Conservation (phyloP, 2,797 vertebrate species). For the Danionella dracula region DNA sequence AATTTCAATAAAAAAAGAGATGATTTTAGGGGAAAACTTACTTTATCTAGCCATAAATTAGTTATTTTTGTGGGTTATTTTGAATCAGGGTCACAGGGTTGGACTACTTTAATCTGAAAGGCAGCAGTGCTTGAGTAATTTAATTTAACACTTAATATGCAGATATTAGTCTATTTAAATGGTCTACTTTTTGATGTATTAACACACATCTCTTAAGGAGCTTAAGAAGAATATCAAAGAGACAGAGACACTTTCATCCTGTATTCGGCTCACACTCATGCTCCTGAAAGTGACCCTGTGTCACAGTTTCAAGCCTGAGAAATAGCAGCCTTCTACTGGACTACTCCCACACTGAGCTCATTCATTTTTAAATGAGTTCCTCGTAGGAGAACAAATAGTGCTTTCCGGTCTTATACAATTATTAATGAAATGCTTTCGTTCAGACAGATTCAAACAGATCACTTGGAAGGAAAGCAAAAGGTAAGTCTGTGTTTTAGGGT, state of each 20-base stretch:
- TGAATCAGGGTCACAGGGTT: too few species aligned
- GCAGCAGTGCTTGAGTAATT: too few species aligned
- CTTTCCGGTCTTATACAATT: slow-evolving; percentile 3
- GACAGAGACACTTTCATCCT: slow-evolving; percentile 10
- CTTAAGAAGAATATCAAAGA: slow-evolving; percentile 25
- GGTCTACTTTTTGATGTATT: too few species aligned
- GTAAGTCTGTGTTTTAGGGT: too few species aligned
- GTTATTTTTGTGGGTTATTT: too few species aligned
- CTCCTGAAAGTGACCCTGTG: slow-evolving; percentile 30
- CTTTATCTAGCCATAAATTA: too few species aligned
- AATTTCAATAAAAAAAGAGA: too few species aligned
- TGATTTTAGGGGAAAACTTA: too few species aligned
- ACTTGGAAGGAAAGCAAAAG: background rate
- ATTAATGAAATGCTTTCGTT: background rate
- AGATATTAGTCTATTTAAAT: too few species aligned
- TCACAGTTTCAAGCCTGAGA: slow-evolving; percentile 17
- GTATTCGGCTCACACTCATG: slow-evolving; percentile 8
- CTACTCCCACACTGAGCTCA: slow-evolving; percentile 9
- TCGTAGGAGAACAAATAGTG: background rate
- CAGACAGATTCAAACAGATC: background rate
- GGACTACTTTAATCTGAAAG: too few species aligned
- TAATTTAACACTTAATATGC: too few species aligned
- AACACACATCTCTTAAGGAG: background rate
- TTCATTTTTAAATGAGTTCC: slow-evolving; percentile 24
- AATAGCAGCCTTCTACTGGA: slow-evolving; percentile 31